Base-by-base conservation (phyloP, 1,140 invertebrate genomes). In the Drosophila sucinea region DNA sequence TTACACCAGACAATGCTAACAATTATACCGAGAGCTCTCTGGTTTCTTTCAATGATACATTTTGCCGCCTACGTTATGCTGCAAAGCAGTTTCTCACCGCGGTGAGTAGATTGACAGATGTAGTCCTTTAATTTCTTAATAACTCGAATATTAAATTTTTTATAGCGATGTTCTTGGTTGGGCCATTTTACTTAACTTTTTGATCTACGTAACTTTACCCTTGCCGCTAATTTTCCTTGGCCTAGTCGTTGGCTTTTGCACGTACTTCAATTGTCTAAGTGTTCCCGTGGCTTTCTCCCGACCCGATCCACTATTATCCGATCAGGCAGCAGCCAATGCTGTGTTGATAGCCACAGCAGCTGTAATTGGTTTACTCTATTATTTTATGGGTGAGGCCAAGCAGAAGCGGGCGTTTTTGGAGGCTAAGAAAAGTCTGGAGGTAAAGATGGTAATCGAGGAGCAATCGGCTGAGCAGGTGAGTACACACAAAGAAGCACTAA, bases 401-500 rank as follows among this genome's bases (percentile, higher is more conserved):
- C 97, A 98, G 81, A 94, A 97, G 38, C 93, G 95, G 54, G 97
- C 97, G 25, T 98, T 98, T 90, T 93, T 98, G 38, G 97, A 98
- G 92, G 98, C 97, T 1, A 96, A 98, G 81, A 95, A 97, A 92
- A 98, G 97, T 80, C 94, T 98, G 55, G 96, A 97, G 90, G 96
- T 98, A 68, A 98, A 98, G 92, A 94, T 98, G 66, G 95, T 97
- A 29, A 97, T 98, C 64, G 97, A 98, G 92, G 96, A 98, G 90
- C 97, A 98, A 92, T 97, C 96, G 61, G 96, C 96, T 40, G 97
- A 98, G 93, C 96, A 98, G 95, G 97, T 97, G 82, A 58, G 47
- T 3, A n/a, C 3, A 44, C 17, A 44, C 10, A 23, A 23, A 44
- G 41, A 23, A 1, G 1, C n/a, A 4, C 5, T 11, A 23, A 7